Conservation (phyloP, 2,888 invertebrate species). For the Seira sanloemensis region DNA sequence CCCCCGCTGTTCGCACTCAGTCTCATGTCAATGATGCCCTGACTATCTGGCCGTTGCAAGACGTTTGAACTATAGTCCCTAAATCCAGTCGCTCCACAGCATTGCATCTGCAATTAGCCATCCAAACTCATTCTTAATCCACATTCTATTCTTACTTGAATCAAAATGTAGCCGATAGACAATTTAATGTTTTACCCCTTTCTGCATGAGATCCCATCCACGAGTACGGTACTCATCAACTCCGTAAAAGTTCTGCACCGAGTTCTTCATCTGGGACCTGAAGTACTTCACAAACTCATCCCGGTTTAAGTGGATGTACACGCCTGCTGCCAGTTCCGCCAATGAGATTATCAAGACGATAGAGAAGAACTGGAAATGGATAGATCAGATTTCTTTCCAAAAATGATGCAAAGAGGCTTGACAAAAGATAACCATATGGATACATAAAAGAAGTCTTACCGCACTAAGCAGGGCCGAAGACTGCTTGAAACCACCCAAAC, state of each 20-base stretch:
- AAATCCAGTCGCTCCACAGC: slow-evolving; percentile 71
- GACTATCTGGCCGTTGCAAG: slow-evolving; percentile 56
- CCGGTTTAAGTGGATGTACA: slow-evolving; percentile 69
- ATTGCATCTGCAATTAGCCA: slow-evolving; percentile 71
- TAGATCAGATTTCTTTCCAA: background rate
- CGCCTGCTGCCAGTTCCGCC: slow-evolving; percentile 71
- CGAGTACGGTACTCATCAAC: slow-evolving; percentile 66
- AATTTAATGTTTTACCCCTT: slow-evolving; percentile 47
- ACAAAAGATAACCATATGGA: background rate
- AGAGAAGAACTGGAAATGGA: slow-evolving; percentile 66
- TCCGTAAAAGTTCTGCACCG: slow-evolving; percentile 69
- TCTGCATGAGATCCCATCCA: slow-evolving; percentile 72
- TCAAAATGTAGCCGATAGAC: no score
- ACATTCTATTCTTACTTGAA: background rate
- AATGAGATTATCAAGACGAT: slow-evolving; percentile 71
- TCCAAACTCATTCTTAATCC: no score
- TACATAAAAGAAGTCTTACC: slow-evolving; percentile 53
- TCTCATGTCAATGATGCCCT: slow-evolving; percentile 71
- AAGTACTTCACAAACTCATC: slow-evolving; percentile 71
- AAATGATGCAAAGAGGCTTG: background rate
- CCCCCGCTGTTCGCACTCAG: slow-evolving; percentile 61
- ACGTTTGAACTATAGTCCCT: slow-evolving; percentile 69
- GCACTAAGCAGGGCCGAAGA: slow-evolving; percentile 70
- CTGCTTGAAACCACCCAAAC: slow-evolving; percentile 70
- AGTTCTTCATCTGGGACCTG: slow-evolving; percentile 68